Base-by-base conservation (phyloP, 1,140 invertebrate genomes). In the Leptonema lineaticorne region DNA sequence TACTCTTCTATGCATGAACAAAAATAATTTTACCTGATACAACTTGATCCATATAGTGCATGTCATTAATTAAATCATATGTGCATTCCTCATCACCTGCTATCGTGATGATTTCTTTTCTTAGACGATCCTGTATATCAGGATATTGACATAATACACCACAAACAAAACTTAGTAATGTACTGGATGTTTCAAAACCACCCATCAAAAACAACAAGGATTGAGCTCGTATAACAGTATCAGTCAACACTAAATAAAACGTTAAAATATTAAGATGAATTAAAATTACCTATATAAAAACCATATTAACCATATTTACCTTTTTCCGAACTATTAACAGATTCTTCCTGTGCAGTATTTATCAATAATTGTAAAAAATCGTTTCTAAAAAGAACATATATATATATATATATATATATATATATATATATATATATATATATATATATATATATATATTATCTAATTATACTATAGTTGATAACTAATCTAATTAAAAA, bases 111-210 rank as follows among this genome's bases (percentile, higher is more conserved):
- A 92, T 83, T 79, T 91, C 88, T 37, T 81, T 72, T 5, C 85
- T 71, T 1, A 88, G 74, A 68, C 82, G 84, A 0, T 85, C 77
- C 73, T 91, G 89, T 11, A 88, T 69, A 0, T 88, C 85, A 0
- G 84, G 85, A 71, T 86, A 77, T 11, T 81, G 76, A 0, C 88
- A 87, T 63, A 92, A 75, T 18, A 82, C 78, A 70, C 86, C 86
- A 0, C 84, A 75, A 2, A 82, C 79, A 69, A 87, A 88, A 0
- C 84, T 80, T 24, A 82, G 71, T 2, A 86, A 75, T 1, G 84
- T 80, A 65, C 83, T 84, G 0, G 82, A 79, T 0, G 84, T 83
- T 58, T 81, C 79, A 53, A 83, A 80, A 0, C 85, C 85, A 11
- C 82, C 83, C 58, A 84, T 73, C 0, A 85, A 75, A 72, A 82